phyloP scores from a whole-genome alignment of 2,888 invertebrate genomes.

The Cataglyphis altisquamis region DNA sequence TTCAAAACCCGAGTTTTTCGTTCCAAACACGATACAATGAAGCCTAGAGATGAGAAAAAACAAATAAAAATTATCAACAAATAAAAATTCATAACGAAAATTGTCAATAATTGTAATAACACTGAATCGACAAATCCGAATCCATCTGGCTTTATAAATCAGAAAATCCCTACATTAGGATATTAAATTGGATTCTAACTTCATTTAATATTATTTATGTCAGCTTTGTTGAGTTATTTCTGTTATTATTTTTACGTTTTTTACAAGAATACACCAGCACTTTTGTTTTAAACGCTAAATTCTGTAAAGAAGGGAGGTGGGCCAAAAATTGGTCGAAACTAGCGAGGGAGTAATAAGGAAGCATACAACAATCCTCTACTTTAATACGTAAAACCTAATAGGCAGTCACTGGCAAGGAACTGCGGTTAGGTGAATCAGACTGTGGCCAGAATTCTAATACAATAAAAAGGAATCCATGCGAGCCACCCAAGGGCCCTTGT shows the following conservation, averaged over 20 bases:
- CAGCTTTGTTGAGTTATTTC: not conserved
- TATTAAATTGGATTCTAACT: constrained; percentile 7
- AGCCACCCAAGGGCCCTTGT: constrained; percentile 79
- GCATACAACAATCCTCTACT: constrained; percentile 19
- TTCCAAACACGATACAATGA: not conserved
- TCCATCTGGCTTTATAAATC: not conserved
- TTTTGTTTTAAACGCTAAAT: constrained; percentile 1
- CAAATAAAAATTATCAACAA: not conserved
- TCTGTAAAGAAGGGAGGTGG: constrained; percentile 63
- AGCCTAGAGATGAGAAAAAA: not conserved
- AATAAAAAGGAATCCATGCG: constrained; percentile 76
- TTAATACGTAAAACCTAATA: constrained; percentile 52
- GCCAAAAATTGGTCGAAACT: constrained; percentile 47
- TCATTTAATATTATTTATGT: not conserved
- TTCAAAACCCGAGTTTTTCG: constrained; percentile 67
- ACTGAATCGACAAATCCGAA: constrained; percentile 18
- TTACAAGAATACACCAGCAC: not conserved
- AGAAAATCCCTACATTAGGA: not conserved
- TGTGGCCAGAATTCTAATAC: constrained; percentile 76
- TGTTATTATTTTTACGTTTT: not conserved
- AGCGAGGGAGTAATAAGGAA: constrained; percentile 17
- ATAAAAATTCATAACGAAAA: not conserved
- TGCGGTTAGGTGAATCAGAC: constrained; percentile 75
- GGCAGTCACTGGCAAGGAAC: constrained; percentile 49
- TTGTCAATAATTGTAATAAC: not conserved